These are phyloP conservation scores for Isaurus tuberculatus DNA, from an alignment of 92 coral and sea anemone species.

Conservation along the genomic window DNA sequence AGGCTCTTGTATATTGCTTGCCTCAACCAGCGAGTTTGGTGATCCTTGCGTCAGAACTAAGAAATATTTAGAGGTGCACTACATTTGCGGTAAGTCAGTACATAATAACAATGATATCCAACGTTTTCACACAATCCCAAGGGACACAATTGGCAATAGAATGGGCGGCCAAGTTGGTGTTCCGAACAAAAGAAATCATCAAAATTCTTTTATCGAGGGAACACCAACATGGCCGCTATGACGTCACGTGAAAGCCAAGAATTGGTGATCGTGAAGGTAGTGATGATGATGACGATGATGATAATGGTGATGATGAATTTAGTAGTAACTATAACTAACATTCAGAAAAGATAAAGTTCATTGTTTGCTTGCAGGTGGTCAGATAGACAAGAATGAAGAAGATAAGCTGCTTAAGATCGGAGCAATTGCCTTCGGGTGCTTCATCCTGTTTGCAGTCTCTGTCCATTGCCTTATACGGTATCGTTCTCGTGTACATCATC, in stretches of 20 bases:
- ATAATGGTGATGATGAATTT: neutral
- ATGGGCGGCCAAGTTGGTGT: too few relatives aligned
- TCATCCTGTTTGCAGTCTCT: neutral
- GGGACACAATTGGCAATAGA: too few relatives aligned
- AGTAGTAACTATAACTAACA: too few relatives aligned
- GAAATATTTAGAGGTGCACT: constrained; percentile 15
- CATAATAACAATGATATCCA: neutral
- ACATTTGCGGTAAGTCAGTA: constrained; percentile 5
- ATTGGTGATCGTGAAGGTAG: too few relatives aligned
- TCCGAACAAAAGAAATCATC: too few relatives aligned
- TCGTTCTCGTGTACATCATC: neutral
- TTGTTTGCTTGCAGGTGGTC: neutral
- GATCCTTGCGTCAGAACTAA: constrained; percentile 3
- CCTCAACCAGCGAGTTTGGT: constrained; percentile 29
- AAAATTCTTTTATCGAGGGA: too few relatives aligned
- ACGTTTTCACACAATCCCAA: too few relatives aligned
- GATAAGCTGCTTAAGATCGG: neutral
- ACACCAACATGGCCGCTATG: too few relatives aligned
- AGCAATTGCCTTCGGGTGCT: neutral
- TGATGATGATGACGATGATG: neutral
- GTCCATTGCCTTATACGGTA: neutral
- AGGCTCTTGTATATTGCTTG: neutral
- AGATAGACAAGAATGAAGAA: neutral
- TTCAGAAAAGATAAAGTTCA: neutral
- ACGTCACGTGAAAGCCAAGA: too few relatives aligned